Evolutionary conservation across 2,113 vertebrate species (phyloP).

Genomic region (Lasiurus borealis): DNA sequence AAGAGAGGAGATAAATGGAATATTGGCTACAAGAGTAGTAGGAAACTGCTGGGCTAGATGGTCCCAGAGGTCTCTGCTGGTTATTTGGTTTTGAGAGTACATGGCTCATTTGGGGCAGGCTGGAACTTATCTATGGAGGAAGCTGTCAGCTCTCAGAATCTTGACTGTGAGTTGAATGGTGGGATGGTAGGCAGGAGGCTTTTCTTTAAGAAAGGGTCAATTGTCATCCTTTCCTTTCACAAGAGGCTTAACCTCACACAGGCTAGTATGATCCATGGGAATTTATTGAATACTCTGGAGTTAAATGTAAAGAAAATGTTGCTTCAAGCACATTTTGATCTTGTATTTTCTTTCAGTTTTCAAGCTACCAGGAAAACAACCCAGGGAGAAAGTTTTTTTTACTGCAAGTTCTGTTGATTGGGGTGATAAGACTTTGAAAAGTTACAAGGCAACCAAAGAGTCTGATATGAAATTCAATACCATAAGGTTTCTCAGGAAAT

Average conservation of each 20-base stretch:
- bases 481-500: conserved; percentile 48
- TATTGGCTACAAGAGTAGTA: neutral
- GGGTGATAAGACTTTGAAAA: conserved; percentile 52
- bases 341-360: conserved; percentile 61
- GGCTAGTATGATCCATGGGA: conserved; percentile 10
- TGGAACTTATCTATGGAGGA: conserved; percentile 32
- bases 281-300: conserved; percentile 61
- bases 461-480: conserved; percentile 32
- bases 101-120: neutral
- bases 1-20: conserved; percentile 3
- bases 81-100: conserved; percentile 48
- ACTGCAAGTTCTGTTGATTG: conserved; percentile 23
- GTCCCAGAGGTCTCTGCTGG: conserved; percentile 1
- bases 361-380: conserved; percentile 42
- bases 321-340: conserved; percentile 43
- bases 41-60: neutral
- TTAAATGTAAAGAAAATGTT: conserved; percentile 72
- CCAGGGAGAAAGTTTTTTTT: conserved; percentile 21
- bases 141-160: conserved; percentile 47
- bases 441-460: neutral
- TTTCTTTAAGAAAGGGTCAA: conserved; percentile 62
- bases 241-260: conserved; percentile 43
- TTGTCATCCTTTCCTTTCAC: conserved; percentile 54
- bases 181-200: conserved; percentile 37
- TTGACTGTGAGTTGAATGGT: conserved; percentile 26